Evolutionary conservation across 2,888 invertebrate genomes (phyloP), one percentile per base, ranked within the genome.

Genomic region (Smittia aterrima): DNA sequence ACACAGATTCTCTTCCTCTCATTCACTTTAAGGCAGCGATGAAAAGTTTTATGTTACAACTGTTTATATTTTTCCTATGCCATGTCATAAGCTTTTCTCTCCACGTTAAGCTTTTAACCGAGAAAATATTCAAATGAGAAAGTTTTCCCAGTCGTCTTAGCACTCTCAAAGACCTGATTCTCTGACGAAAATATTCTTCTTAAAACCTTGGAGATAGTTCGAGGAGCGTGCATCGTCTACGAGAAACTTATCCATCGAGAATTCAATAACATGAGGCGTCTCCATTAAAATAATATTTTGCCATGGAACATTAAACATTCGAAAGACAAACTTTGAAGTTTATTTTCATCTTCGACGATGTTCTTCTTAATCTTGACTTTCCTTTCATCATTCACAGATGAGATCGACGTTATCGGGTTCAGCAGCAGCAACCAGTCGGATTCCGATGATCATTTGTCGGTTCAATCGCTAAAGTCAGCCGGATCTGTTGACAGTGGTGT

Each of bases 351-450:
- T 16, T 20, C 58, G 11, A 24, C 11, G 24, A 58, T 58, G 58
- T 58, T 22, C 13, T 58, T 6, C 22, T 58, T 27, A 25, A 27
- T 25, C 9, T 25, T 16, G 24, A 25, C 27, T 38, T 18, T 40
- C 66, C 27, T 18, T 53, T 25, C 47, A 32, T 75, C 58, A 3
- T 41, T 67, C 87, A 24, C 88, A 92, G 92, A 92, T 85, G 92
- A 92, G 83, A 91, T 92, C 80, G 93, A 93, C 84, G 92, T 93
- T 80, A 90, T 92, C 79, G 92, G 93, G 75, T 92, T 92, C 85
- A 91, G 91, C 82, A 91, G 91, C 82, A 91, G 91, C 82, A 91
- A 91, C 82, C 91, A 91, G 83, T 92, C 90, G 82, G 91, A 92
- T 83, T 90, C 90, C 78, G 92, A 92, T 84, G 92, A 92, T 83